A percentile compares a stretch with the other conserved stretches of the same genome.
phyloP scores from a whole-genome alignment of 1,140 invertebrate species.

The Drosophila azteca region DNA sequence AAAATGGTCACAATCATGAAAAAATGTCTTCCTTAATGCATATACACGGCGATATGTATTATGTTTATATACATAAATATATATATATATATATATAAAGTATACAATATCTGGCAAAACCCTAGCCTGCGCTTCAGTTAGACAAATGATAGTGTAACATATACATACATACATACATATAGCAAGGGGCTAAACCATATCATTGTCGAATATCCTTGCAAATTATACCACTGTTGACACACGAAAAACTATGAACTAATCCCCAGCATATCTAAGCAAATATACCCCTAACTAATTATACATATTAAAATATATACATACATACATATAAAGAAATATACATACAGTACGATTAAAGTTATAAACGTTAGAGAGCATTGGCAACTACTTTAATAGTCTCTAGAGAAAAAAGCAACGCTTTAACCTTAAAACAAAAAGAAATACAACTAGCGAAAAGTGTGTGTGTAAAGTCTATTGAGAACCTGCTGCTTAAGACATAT shows the following conservation, averaged over 20 bases:
- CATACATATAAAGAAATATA: conserved; percentile 25
- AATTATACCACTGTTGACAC: conserved; percentile 75
- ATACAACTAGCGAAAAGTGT: conserved; percentile 21
- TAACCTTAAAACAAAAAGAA: conserved; percentile 25
- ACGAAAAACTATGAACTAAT: conserved; percentile 54
- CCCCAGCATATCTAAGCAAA: conserved; percentile 58
- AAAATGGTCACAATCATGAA: conserved; percentile 84
- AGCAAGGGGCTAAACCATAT: conserved; percentile 31
- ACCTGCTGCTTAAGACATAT: conserved; percentile 60
- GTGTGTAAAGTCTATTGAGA: conserved; percentile 48
- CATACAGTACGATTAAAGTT: conserved; percentile 25
- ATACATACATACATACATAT: conserved; percentile 16
- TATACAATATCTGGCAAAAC: conserved; percentile 52
- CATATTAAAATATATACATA: conserved; percentile 14
- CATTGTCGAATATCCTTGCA: conserved; percentile 56
- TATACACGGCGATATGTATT: conserved; percentile 77
- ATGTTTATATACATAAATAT: conserved; percentile 62
- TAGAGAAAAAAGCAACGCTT: conserved; percentile 55
- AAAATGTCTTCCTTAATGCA: conserved; percentile 84
- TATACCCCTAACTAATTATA: conserved; percentile 39
- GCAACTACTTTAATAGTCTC: conserved; percentile 64
- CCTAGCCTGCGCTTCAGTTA: conserved; percentile 73
- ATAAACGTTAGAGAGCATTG: conserved; percentile 62
- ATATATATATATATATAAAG: conserved; percentile 49
- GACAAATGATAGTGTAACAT: conserved; percentile 36